Percentiles rank a stretch among this genome's conserved stretches.
Evolutionary conservation across 2,113 vertebrate genomes (phyloP).

Genomic region (Poecile atricapillus): DNA sequence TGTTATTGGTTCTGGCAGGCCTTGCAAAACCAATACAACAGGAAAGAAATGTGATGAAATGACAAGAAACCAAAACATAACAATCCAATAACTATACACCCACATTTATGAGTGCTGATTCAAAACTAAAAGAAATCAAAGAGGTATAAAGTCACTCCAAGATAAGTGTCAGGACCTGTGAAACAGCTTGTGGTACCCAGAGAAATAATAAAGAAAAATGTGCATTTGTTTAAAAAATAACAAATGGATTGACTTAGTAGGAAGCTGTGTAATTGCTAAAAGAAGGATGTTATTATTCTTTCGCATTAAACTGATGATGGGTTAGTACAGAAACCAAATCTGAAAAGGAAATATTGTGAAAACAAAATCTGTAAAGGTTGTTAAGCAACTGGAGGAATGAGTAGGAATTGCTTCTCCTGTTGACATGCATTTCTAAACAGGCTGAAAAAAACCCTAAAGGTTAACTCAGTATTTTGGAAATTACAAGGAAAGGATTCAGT

Average conservation of each 20-base stretch:
- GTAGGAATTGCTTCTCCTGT: neutral
- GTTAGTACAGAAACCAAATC: neutral
- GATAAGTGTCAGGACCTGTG: neutral
- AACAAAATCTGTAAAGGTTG: neutral
- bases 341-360: neutral
- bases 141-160: neutral
- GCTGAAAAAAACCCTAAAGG: neutral
- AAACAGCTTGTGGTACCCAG: neutral
- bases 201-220: constrained; percentile 4
- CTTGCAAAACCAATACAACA: neutral
- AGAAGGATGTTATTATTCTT: constrained; percentile 1
- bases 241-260: neutral
- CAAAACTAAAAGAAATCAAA: neutral
- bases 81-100: neutral
- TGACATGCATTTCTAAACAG: constrained; percentile 13
- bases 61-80: neutral
- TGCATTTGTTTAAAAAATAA: constrained; percentile 14
- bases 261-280: neutral
- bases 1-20: neutral
- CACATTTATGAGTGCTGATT: neutral
- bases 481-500: neutral
- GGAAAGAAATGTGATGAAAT: neutral
- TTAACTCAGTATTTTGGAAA: neutral
- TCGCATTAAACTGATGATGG: neutral
- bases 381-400: neutral